phyloP scores from a whole-genome alignment of 1,140 invertebrate genomes.

The Tribolium madens region DNA sequence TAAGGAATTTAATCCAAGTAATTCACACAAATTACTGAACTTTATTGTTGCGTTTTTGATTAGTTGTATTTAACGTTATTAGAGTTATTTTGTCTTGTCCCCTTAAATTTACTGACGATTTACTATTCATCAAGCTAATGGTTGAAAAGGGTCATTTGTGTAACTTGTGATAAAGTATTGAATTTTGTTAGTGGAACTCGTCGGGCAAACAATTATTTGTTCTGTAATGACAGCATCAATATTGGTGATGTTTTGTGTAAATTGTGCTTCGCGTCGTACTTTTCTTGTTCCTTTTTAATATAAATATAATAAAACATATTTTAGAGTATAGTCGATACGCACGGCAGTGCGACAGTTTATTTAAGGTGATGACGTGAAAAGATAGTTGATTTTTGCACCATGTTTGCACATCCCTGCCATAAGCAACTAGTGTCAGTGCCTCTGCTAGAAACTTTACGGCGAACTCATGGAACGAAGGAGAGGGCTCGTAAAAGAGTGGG shows the following conservation, averaged over 20 bases:
- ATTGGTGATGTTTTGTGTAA: background rate
- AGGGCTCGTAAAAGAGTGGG: constrained; percentile 12
- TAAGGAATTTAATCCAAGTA: constrained; percentile 5
- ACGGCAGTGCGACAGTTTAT: background rate
- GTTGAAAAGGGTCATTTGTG: constrained; percentile 4
- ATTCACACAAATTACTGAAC: constrained; percentile 5
- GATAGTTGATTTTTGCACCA: constrained; percentile 38
- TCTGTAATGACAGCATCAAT: background rate
- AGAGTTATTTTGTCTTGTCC: constrained; percentile 4
- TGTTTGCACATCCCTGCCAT: constrained; percentile 59
- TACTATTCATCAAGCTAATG: background rate
- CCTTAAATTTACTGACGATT: background rate
- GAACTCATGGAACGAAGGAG: constrained; percentile 16
- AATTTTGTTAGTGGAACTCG: constrained; percentile 11
- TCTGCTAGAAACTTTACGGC: constrained; percentile 56
- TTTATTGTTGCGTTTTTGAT: background rate
- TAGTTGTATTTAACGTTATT: background rate
- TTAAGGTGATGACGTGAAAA: constrained; percentile 16
- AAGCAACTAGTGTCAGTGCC: constrained; percentile 54
- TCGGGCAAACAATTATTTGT: background rate
- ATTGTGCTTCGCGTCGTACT: constrained; percentile 15
- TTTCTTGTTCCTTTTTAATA: background rate
- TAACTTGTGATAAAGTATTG: constrained; percentile 3
- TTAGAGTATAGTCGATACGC: background rate
- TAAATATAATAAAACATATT: background rate